Evolutionary conservation across 2,113 vertebrate species (phyloP).

Genomic region (Spermophilus dauricus): DNA sequence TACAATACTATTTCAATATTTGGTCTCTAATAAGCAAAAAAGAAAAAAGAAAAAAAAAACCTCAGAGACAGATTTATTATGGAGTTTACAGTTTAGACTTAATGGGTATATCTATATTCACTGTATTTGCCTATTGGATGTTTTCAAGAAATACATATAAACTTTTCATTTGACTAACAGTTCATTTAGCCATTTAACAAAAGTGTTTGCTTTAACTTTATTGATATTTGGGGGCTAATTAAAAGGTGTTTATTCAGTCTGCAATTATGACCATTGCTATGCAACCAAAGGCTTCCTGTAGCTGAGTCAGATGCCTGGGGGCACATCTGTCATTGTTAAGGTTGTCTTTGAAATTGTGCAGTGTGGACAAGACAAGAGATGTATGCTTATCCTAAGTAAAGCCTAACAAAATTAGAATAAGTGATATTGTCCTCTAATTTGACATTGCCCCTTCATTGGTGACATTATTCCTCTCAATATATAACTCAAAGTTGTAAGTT

Average conservation of each 20-base stretch:
- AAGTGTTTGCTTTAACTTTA: background rate
- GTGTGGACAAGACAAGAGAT: background rate
- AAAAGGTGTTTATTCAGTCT: background rate
- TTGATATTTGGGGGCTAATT: background rate
- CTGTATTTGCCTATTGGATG: background rate
- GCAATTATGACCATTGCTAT: background rate
- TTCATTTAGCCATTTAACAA: background rate
- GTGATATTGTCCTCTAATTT: background rate
- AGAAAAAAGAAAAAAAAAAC: background rate
- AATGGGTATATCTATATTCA: background rate
- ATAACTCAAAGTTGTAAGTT: background rate
- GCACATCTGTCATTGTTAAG: background rate
- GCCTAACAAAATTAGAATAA: background rate
- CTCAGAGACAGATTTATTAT: background rate
- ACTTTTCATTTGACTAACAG: background rate
- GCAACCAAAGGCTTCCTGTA: background rate
- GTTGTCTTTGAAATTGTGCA: background rate
- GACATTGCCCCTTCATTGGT: background rate
- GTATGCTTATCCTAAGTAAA: background rate
- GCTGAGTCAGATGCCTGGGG: background rate
- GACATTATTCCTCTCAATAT: conserved; percentile 26
- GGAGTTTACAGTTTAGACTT: background rate
- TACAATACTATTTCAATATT: background rate
- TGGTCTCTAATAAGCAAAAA: background rate
- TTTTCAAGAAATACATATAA: background rate